These are phyloP conservation scores for Pampus argenteus DNA, from an alignment of 2,797 vertebrate genomes.

Conservation along the genomic window DNA sequence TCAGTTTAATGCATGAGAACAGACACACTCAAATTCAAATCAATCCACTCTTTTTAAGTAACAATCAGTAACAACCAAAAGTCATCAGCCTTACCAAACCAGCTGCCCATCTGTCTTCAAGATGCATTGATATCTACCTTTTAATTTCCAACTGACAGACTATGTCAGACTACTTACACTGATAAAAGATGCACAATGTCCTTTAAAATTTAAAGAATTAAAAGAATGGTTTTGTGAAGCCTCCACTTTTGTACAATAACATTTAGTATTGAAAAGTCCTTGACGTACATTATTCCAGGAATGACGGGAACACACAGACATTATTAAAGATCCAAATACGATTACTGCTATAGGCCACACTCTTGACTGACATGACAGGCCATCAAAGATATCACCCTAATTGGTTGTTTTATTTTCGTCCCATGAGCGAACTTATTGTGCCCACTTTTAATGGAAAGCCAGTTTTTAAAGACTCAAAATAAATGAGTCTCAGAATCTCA, in stretches of 20 bases:
- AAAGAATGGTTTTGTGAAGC: conserved; percentile 23
- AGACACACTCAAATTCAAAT: neutral
- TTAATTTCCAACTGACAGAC: neutral
- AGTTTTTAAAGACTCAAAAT: conserved; percentile 49
- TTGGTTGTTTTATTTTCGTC: conserved; percentile 38
- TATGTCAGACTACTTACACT: conserved; percentile 2
- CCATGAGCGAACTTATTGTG: conserved; percentile 41
- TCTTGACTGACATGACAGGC: conserved; percentile 18
- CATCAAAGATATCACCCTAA: conserved; percentile 37
- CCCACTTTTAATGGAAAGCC: conserved; percentile 19
- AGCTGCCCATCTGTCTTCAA: conserved; percentile 7
- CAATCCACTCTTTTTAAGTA: neutral
- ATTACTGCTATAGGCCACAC: conserved; percentile 4
- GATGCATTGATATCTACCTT: neutral
- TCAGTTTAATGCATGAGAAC: neutral
- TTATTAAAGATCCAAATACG: conserved; percentile 9
- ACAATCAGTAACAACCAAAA: neutral
- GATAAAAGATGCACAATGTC: conserved; percentile 9
- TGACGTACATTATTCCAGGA: neutral
- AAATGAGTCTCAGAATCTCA: too few species aligned
- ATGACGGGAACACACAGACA: conserved; percentile 22
- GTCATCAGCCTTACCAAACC: neutral
- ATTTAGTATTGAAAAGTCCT: conserved; percentile 2
- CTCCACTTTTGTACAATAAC: conserved; percentile 23
- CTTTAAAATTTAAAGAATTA: too few species aligned